These are phyloP conservation scores for Hypomecis punctinalis DNA, from an alignment of 2,888 invertebrate species.

Conservation along the genomic window DNA sequence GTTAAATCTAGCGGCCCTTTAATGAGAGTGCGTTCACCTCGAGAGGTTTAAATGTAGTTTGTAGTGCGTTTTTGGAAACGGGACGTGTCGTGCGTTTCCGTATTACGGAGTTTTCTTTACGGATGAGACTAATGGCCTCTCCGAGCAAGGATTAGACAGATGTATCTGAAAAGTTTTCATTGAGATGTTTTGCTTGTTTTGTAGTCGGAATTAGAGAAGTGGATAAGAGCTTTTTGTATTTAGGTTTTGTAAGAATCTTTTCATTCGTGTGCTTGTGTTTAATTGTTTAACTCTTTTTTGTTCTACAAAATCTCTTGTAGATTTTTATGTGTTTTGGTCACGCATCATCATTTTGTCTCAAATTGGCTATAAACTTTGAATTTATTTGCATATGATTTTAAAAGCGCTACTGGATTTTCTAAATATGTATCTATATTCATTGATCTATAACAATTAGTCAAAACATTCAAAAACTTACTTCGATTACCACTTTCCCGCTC, in stretches of 20 bases:
- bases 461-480: neutral
- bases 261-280: too few relatives aligned
- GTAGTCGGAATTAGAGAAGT: constrained; percentile 9
- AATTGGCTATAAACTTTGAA: too few relatives aligned
- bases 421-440: too few relatives aligned
- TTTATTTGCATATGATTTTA: too few relatives aligned
- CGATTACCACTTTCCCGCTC: neutral
- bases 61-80: constrained; percentile 73
- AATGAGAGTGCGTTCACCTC: constrained; percentile 82
- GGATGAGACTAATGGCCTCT: constrained; percentile 47
- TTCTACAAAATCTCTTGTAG: too few relatives aligned
- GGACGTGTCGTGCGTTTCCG: constrained; percentile 70
- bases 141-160: constrained; percentile 35
- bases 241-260: too few relatives aligned
- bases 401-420: too few relatives aligned
- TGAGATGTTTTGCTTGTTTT: constrained; percentile 18
- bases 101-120: constrained; percentile 60
- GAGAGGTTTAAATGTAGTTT: constrained; percentile 67
- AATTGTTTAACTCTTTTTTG: too few relatives aligned
- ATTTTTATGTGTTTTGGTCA: too few relatives aligned
- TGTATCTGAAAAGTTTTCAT: constrained; percentile 18
- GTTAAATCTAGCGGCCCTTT: constrained; percentile 74
- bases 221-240: neutral
- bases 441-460: neutral
- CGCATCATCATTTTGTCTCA: too few relatives aligned